Percentiles rank a stretch among this genome's conserved stretches.
These are phyloP conservation scores for Capricornis sumatraensis DNA, from an alignment of 2,113 vertebrate genomes.

Conservation along the genomic window DNA sequence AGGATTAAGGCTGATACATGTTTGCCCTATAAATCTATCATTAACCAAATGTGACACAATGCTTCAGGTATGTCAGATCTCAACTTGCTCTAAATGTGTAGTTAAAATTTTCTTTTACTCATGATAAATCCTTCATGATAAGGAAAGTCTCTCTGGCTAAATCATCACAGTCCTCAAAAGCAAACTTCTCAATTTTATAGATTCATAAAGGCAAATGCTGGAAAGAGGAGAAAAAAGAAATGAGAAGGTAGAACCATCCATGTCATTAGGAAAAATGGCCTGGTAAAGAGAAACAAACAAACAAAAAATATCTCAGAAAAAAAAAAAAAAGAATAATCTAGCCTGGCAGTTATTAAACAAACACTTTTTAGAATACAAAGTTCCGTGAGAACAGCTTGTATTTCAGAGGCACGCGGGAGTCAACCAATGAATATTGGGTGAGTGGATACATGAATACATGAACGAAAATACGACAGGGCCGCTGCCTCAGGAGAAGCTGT, in stretches of 20 bases:
- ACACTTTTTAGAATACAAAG: background rate
- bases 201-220: background rate
- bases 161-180: slow-evolving; percentile 19
- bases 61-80: slow-evolving; percentile 59
- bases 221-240: background rate
- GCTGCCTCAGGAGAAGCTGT: background rate
- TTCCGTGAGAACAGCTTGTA: background rate
- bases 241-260: background rate
- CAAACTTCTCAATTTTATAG: slow-evolving; percentile 1
- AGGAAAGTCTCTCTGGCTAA: slow-evolving; percentile 34
- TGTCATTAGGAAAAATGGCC: slow-evolving; percentile 19
- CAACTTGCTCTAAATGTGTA: slow-evolving; percentile 43
- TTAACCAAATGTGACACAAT: slow-evolving; percentile 51
- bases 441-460: background rate
- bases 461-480: rapidly evolving
- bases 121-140: slow-evolving; percentile 50
- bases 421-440: background rate
- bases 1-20: slow-evolving; percentile 62
- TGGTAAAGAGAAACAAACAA: background rate
- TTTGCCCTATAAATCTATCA: slow-evolving; percentile 70
- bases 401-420: background rate
- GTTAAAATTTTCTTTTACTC: slow-evolving; percentile 39
- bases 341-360: background rate
- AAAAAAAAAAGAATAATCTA: background rate
- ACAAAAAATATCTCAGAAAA: background rate